phyloP scores from a whole-genome alignment of 2,888 invertebrate genomes.

The Mellilla xanthometata region DNA sequence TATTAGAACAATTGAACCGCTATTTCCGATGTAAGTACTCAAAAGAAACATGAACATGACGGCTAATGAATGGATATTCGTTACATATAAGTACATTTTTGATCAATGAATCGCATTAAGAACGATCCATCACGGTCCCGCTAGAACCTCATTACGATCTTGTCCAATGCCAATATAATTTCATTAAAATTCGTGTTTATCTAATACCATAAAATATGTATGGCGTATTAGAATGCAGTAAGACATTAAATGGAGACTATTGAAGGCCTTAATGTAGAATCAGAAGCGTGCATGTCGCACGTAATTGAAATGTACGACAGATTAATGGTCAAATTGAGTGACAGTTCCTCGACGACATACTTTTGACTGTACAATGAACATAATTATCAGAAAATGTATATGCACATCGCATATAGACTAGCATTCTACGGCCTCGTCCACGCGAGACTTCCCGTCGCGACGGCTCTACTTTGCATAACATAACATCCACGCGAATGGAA shows the following conservation, averaged over 20 bases:
- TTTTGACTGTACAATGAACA: background rate
- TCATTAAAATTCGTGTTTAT: slow-evolving; percentile 18
- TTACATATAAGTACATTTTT: slow-evolving; percentile 12
- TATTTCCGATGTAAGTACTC: slow-evolving; percentile 3
- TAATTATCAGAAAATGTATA: background rate
- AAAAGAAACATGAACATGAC: slow-evolving; percentile 9
- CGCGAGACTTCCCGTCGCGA: slow-evolving; percentile 35
- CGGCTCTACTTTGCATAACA: slow-evolving; percentile 41
- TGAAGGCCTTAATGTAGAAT: slow-evolving; percentile 14
- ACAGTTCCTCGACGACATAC: slow-evolving; percentile 12
- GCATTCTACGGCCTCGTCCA: slow-evolving; percentile 42
- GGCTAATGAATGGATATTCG: slow-evolving; percentile 15
- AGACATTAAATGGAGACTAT: slow-evolving; percentile 20
- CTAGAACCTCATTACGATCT: slow-evolving; percentile 15
- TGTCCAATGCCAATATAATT: slow-evolving; percentile 12
- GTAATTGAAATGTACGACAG: slow-evolving; percentile 23
- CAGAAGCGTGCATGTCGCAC: slow-evolving; percentile 9
- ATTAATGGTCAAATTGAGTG: slow-evolving; percentile 12
- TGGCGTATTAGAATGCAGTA: slow-evolving; percentile 15
- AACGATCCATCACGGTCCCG: slow-evolving; percentile 22
- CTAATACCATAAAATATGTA: slow-evolving; percentile 15
- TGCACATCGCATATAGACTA: background rate
- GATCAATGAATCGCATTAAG: slow-evolving; percentile 19
- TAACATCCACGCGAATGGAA: slow-evolving; percentile 19
- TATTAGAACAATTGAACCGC: slow-evolving; percentile 12